Base-by-base conservation (phyloP, 2,888 invertebrate genomes). In the Phanerotoma sp. region DNA sequence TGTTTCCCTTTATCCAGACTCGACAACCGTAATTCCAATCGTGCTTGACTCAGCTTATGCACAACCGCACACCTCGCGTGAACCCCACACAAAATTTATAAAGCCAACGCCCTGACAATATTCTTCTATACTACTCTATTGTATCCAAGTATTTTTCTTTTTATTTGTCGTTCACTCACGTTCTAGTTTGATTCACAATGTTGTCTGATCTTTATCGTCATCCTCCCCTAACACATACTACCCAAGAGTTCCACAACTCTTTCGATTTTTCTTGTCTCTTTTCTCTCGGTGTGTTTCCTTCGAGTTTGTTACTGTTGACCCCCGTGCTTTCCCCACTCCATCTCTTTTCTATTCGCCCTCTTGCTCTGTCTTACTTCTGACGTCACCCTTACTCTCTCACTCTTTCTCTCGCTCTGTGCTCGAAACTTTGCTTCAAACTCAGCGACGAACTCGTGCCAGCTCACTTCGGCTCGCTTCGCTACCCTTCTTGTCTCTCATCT, bases 41-140 rank as follows among this genome's bases (percentile, higher is more conserved):
- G 62, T 59, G 65, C 67, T 66, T 65, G 65, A 62, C 66, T 67
- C 67, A 67, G 67, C 67, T 65, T 60, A 63, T 66, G 30, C 40
- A 49, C 32, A 32, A 49, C 30, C 33, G 49, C 40, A 32, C 13
- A 46, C 21, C 33, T 20, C 35, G n/a, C 35, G 33, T 20, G 33
- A 33, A 35, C 7, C 45, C 15, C 32, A 9, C 13, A 13, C 20
- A 22, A 22, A 33, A 46, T 46, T 33, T 20, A 46, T 46, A 21
- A 35, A 46, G 18, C 21, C 16, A 35, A 33, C 21, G 15, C 13
- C 32, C 33, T n/a, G 33, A 18, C 32, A 35, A 46, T 33, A 15
- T 18, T 46, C 13, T 35, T n/a, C n/a, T 21, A n/a, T 35, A 13
- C 25, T 22, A 37, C 20, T 38, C 28, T 16, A 6, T 21, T 38